These are phyloP conservation scores for Morpho helenor DNA, from an alignment of 2,888 invertebrate species.

Conservation along the genomic window DNA sequence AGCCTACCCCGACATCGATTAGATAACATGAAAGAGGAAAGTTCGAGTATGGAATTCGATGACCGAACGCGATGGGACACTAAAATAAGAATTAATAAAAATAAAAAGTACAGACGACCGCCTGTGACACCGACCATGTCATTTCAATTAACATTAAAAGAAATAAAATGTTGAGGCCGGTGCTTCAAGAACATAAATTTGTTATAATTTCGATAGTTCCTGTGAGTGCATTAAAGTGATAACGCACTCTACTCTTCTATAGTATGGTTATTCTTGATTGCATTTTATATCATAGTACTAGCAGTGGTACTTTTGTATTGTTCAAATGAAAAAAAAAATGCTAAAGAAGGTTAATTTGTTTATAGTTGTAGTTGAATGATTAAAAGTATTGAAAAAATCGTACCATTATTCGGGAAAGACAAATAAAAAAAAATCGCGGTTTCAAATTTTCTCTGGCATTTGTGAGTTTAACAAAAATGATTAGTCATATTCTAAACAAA, in stretches of 20 bases:
- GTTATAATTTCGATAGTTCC: constrained; percentile 44
- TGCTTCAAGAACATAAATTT: constrained; percentile 45
- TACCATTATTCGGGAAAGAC: too few species aligned
- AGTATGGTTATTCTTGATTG: not conserved
- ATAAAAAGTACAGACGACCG: constrained; percentile 45
- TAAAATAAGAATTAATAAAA: constrained; percentile 62
- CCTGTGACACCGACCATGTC: constrained; percentile 56
- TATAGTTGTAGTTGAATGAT: too few species aligned
- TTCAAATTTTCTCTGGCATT: too few species aligned
- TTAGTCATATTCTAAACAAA: too few species aligned
- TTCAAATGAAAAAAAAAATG: too few species aligned
- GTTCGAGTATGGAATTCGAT: constrained; percentile 59
- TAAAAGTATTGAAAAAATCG: too few species aligned
- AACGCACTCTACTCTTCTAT: constrained; percentile 25
- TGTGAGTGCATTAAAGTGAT: constrained; percentile 42
- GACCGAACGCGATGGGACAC: constrained; percentile 50
- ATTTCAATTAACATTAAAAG: constrained; percentile 71
- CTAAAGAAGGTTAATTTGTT: too few species aligned
- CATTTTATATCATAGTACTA: too few species aligned
- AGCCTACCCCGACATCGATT: constrained; percentile 42
- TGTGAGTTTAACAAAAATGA: too few species aligned
- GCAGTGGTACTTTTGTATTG: too few species aligned
- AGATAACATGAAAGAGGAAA: constrained; percentile 64
- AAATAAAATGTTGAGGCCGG: constrained; percentile 49
- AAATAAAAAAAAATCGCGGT: too few species aligned